A percentile compares a stretch with the other conserved stretches of the same genome.
Conservation (phyloP, 2,888 invertebrate species). For the Ctenicera cuprea region DNA sequence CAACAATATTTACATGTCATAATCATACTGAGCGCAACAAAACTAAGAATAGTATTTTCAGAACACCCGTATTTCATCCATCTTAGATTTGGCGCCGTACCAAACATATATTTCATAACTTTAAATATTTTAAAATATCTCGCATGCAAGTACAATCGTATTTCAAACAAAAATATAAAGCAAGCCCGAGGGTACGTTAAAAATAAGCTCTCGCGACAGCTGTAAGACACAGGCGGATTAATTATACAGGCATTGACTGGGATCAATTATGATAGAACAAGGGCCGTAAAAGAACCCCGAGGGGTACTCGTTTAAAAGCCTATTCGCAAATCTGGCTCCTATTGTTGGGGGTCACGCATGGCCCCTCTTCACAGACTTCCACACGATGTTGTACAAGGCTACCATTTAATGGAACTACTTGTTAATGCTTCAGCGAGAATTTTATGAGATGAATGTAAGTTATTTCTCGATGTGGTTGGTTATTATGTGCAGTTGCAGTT, state of each 20-base stretch:
- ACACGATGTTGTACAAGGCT: constrained; percentile 32
- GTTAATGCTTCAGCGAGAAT: constrained; percentile 19
- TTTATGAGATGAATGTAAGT: not conserved
- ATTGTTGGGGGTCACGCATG: constrained; percentile 67
- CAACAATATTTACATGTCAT: constrained; percentile 16
- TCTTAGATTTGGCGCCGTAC: constrained; percentile 28
- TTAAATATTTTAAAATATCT: constrained; percentile 28
- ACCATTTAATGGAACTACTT: constrained; percentile 18
- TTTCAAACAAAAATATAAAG: constrained; percentile 22
- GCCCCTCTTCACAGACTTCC: constrained; percentile 49
- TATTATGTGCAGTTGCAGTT: too few relatives aligned
- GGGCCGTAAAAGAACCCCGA: constrained; percentile 54
- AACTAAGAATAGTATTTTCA: constrained; percentile 14
- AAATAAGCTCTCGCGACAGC: constrained; percentile 49
- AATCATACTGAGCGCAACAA: not conserved
- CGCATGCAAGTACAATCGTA: constrained; percentile 20
- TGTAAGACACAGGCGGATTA: constrained; percentile 57
- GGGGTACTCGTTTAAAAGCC: constrained; percentile 54
- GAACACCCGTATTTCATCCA: not conserved
- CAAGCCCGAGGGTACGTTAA: constrained; percentile 23
- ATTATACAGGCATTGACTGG: constrained; percentile 55
- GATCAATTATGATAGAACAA: constrained; percentile 56
- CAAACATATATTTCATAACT: constrained; percentile 27
- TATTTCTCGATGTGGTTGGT: too few relatives aligned
- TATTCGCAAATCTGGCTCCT: constrained; percentile 63